These are phyloP conservation scores for Acropora tenuis DNA, from an alignment of 64 coral and sea anemone genomes.

Conservation along the genomic window DNA sequence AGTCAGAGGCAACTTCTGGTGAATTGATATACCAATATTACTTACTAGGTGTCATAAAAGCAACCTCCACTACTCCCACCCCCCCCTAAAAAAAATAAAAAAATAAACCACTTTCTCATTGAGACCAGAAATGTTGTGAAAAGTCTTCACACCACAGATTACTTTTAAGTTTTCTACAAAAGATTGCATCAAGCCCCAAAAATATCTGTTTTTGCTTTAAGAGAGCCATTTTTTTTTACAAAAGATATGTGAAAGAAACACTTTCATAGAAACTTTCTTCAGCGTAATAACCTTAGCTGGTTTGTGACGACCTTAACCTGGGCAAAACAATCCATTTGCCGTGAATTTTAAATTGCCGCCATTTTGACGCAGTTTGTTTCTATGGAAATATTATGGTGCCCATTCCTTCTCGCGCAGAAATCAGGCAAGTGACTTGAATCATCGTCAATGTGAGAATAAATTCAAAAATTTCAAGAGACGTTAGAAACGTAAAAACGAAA, in stretches of 20 bases:
- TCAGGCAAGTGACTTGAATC: background rate
- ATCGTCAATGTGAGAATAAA: background rate
- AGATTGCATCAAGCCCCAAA: background rate
- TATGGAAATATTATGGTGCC: constrained; percentile 7
- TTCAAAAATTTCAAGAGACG: too few species aligned
- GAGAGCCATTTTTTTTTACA: background rate
- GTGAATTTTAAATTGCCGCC: background rate
- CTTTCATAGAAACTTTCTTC: background rate
- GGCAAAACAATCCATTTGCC: background rate
- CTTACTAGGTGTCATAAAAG: background rate
- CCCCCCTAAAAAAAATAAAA: background rate
- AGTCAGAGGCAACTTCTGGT: background rate
- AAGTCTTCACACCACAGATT: background rate
- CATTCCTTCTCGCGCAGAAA: background rate
- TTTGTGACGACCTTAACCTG: background rate
- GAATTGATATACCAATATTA: background rate
- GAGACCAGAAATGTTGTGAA: background rate
- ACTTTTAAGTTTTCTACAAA: background rate
- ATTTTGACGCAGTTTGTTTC: background rate
- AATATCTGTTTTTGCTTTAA: background rate
- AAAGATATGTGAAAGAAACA: background rate
- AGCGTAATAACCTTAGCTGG: background rate
- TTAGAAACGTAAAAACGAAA: too few species aligned
- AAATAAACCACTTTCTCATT: background rate
- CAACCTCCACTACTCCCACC: background rate